These are phyloP conservation scores for Egretta garzetta DNA, from an alignment of 2,113 vertebrate species.

Conservation along the genomic window DNA sequence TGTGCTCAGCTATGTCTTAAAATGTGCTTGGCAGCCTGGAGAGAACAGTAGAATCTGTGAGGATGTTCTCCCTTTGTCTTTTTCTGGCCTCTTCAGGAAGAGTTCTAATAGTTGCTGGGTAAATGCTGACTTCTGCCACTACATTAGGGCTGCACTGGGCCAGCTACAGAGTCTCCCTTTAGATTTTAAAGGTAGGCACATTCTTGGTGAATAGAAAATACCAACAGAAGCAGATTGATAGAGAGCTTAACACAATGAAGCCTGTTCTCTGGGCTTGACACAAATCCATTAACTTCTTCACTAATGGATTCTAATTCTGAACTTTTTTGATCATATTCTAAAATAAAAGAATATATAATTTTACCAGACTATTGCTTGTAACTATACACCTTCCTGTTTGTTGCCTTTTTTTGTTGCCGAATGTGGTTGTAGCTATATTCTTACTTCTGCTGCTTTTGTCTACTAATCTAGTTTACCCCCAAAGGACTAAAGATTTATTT, in stretches of 20 bases:
- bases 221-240: neutral
- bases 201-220: neutral
- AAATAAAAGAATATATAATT: neutral
- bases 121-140: neutral
- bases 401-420: neutral
- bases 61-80: neutral
- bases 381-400: neutral
- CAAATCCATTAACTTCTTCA: neutral
- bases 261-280: neutral
- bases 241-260: neutral
- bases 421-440: neutral
- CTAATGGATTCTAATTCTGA: neutral
- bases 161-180: neutral
- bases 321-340: neutral
- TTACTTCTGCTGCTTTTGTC: neutral
- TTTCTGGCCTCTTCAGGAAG: neutral
- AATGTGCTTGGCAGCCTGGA: neutral
- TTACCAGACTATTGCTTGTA: neutral
- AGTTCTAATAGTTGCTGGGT: neutral
- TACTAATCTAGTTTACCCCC: neutral
- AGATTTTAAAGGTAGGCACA: neutral
- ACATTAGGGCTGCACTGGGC: neutral
- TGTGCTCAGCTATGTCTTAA: neutral
- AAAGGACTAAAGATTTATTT: slow-evolving; percentile 19
- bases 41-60: neutral